These are phyloP conservation scores for Tetanocera ferruginea DNA, from an alignment of 2,888 invertebrate genomes.

Conservation along the genomic window DNA sequence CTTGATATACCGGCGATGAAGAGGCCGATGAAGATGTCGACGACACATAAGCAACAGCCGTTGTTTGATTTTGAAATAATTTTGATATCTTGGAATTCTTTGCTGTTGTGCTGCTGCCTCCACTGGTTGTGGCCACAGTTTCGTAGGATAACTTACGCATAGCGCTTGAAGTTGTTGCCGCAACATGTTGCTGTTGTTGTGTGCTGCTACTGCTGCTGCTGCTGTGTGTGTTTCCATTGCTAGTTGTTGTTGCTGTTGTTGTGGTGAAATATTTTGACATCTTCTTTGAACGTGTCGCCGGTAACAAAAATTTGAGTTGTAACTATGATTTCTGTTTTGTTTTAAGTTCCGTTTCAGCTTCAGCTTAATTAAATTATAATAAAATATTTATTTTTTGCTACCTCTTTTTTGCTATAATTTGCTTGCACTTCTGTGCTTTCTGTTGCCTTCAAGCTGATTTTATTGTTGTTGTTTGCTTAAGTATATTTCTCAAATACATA, in stretches of 20 bases:
- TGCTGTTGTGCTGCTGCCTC: conserved; percentile 24
- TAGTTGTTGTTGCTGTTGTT: conserved; percentile 51
- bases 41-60: conserved; percentile 33
- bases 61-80: conserved; percentile 38
- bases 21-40: conserved; percentile 41
- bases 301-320: conserved; percentile 12
- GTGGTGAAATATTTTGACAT: conserved; percentile 65
- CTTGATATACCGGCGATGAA: conserved; percentile 48
- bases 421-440: conserved; percentile 32
- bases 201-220: conserved; percentile 43
- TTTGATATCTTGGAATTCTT: conserved; percentile 27
- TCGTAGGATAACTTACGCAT: conserved; percentile 61
- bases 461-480: conserved; percentile 22
- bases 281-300: conserved; percentile 38
- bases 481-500: conserved; percentile 21
- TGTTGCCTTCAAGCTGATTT: conserved; percentile 19
- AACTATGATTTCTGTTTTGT: not conserved
- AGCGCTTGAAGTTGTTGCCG: conserved; percentile 49
- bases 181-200: conserved; percentile 45
- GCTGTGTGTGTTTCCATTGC: conserved; percentile 47
- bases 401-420: conserved; percentile 20
- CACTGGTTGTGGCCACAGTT: conserved; percentile 43
- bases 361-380: not conserved
- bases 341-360: not conserved
- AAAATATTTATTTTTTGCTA: conserved; percentile 13